Evolutionary conservation across 2,797 vertebrate genomes (phyloP), one percentile per base, ranked within the genome.

Genomic region (Hippopotamyrus pictus): DNA sequence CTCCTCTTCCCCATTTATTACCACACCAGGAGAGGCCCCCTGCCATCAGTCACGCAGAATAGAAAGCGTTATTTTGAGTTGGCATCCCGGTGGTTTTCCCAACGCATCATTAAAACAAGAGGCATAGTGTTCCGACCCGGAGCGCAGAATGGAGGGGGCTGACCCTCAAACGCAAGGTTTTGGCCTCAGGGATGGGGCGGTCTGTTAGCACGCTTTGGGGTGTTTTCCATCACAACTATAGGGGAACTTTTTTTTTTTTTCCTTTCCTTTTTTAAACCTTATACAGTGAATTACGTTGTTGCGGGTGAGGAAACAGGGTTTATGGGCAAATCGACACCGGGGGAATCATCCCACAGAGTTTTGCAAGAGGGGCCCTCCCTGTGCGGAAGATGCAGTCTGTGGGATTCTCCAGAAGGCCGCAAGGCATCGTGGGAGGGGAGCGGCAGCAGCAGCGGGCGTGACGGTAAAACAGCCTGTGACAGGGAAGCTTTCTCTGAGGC

Each of bases 161-260:
- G 95, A 95, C 95, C 96, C 94, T 94, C 93, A 94, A 94, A 95
- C 94, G 93, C 95, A 94, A 95, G 95, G 93, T 93, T 95, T 95
- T 95, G 94, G 95, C 95, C 96, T 96, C 94, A 82, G 95, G 96
- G 93, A 95, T 94, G 93, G 95, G 94, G 94, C 94, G 94, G 94
- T 95, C 93, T 91, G 94, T 95, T 94, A 94, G 93, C 2, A 41
- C 93, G 92, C 94, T 95, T 92, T 93, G 93, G 93, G 89, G 90
- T 83, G 90, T 88, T 92, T 86, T 91, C 92, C 93, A 92, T 94
- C 93, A 90, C 93, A 93, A 91, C 4, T 86, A 29, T 84, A n/a
- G 93, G 91, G 59, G 91, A 91, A 89, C 17, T 53, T 54, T 41
- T 53, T 46, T 84, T 19, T 19, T 85, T 37, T 5, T 1, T 2